A percentile compares a stretch with the other conserved stretches of the same genome.
phyloP scores from a whole-genome alignment of 2,797 vertebrate species.

The Acropternis orthonyx region DNA sequence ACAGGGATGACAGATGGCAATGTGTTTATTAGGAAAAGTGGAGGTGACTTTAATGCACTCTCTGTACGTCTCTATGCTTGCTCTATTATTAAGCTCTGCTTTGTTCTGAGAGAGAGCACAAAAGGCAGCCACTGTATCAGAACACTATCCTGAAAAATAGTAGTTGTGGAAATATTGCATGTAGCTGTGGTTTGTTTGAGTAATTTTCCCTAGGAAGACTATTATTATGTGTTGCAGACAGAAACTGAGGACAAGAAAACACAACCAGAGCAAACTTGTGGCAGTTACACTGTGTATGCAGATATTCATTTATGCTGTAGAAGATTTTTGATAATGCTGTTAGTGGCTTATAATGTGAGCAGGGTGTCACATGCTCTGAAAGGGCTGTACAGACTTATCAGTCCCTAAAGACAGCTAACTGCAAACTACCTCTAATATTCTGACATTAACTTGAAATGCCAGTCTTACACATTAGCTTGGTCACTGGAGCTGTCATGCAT shows the following conservation, averaged over 20 bases:
- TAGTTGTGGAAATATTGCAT: not conserved
- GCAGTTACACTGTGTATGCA: not conserved
- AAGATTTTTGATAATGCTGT: not conserved
- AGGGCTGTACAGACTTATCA: not conserved
- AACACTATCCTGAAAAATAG: conserved; percentile 2
- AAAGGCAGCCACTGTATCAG: conserved; percentile 42
- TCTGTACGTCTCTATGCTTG: not conserved
- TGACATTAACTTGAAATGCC: not conserved
- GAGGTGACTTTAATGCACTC: conserved; percentile 60
- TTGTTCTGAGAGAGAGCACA: conserved; percentile 29
- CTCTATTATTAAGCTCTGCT: conserved; percentile 49
- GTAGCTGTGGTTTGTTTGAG: conserved; percentile 3
- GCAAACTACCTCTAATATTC: not conserved
- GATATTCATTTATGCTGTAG: not conserved
- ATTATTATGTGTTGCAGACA: not conserved
- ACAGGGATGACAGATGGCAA: conserved; percentile 44
- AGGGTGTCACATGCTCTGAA: not conserved
- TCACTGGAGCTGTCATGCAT: not conserved
- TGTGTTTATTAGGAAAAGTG: conserved; percentile 52
- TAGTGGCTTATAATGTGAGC: not conserved
- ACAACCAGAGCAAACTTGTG: not conserved
- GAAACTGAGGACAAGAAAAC: not conserved
- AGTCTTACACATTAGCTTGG: not conserved
- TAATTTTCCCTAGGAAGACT: not conserved
- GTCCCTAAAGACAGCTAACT: not conserved